Percentiles rank a stretch among this genome's conserved stretches.
phyloP scores from a whole-genome alignment of 2,888 invertebrate species.

The Escarpia spicata region DNA sequence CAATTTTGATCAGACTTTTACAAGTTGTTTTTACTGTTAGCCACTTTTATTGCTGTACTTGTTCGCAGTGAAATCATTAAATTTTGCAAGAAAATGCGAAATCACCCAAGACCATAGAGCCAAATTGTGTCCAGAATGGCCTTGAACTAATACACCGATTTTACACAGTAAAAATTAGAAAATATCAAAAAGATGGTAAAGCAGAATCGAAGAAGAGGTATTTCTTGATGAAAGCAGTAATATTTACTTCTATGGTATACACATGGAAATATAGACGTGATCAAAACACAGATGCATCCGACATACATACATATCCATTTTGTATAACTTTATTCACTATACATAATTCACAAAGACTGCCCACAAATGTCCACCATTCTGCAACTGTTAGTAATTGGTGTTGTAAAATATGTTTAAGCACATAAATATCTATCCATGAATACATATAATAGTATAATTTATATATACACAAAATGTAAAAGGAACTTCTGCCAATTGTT shows the following conservation, averaged over 20 bases:
- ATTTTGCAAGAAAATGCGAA: too few relatives aligned
- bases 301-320: background rate
- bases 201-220: too few relatives aligned
- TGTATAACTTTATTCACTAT: constrained; percentile 11
- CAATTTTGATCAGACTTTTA: too few relatives aligned
- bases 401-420: background rate
- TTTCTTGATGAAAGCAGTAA: too few relatives aligned
- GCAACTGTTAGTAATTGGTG: background rate
- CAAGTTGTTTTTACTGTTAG: too few relatives aligned
- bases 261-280: background rate
- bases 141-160: too few relatives aligned
- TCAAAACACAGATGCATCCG: background rate
- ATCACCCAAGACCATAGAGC: too few relatives aligned
- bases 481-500: background rate
- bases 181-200: too few relatives aligned
- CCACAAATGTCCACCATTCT: background rate
- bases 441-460: background rate
- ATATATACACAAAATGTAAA: background rate
- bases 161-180: too few relatives aligned
- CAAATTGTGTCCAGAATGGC: too few relatives aligned
- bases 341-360: background rate
- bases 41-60: too few relatives aligned
- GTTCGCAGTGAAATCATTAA: too few relatives aligned
- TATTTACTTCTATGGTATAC: background rate
- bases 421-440: background rate